These are phyloP conservation scores for Drosophila sp. DNA, from an alignment of 1,140 invertebrate species.

Conservation along the genomic window DNA sequence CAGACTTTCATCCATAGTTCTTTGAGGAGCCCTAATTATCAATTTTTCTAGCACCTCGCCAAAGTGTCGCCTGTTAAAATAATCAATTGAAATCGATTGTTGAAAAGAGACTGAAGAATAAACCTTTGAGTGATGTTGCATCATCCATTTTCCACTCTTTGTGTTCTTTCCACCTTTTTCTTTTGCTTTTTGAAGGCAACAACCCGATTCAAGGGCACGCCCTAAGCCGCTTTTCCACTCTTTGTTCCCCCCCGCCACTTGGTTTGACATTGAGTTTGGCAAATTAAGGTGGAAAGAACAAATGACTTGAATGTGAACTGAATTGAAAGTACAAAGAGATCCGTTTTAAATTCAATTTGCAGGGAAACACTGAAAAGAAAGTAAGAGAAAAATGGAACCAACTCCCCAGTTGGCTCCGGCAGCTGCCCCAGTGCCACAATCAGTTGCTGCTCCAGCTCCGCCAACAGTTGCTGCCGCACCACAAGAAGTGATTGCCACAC, in stretches of 20 bases:
- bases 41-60: background rate
- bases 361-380: background rate
- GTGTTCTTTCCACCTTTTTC: background rate
- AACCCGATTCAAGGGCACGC: conserved; percentile 40
- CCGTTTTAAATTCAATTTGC: background rate
- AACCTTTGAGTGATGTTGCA: conserved; percentile 3
- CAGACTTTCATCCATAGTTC: background rate
- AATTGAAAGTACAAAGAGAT: background rate
- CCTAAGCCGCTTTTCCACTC: conserved; percentile 18
- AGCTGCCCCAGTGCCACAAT: background rate
- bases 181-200: conserved; percentile 26
- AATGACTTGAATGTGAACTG: background rate
- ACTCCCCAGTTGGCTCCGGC: background rate
- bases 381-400: background rate
- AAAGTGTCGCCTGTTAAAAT: conserved; percentile 34
- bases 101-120: conserved; percentile 13
- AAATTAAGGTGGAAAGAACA: background rate
- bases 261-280: background rate
- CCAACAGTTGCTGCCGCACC: conserved; percentile 14
- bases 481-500: background rate
- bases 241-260: background rate
- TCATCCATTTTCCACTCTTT: conserved; percentile 18
- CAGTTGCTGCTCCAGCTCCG: conserved; percentile 1
- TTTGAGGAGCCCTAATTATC: background rate
- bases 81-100: conserved; percentile 47